phyloP scores from a whole-genome alignment of 2,113 vertebrate species.

The Saguinus midas region DNA sequence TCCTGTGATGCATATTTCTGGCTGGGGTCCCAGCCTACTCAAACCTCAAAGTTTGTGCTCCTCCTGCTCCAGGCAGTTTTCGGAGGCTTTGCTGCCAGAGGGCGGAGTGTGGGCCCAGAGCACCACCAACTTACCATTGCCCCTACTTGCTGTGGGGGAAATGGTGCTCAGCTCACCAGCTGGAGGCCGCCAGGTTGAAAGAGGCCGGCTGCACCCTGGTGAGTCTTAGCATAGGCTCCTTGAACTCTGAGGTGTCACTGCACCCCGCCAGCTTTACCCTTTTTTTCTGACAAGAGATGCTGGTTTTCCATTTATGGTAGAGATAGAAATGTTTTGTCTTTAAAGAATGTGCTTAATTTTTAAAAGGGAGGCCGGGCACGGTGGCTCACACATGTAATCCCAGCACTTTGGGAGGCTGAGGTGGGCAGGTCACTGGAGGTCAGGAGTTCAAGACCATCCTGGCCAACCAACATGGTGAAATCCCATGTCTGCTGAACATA shows the following conservation, averaged over 20 bases:
- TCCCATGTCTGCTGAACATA: too few relatives aligned
- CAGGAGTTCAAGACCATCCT: too few relatives aligned
- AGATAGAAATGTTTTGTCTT: too few relatives aligned
- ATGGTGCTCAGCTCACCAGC: slow-evolving; percentile 46
- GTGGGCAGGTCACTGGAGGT: too few relatives aligned
- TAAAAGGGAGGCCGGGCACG: not conserved
- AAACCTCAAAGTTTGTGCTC: slow-evolving; percentile 57
- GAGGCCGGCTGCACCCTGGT: slow-evolving; percentile 60
- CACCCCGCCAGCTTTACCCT: too few relatives aligned
- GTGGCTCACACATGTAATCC: not conserved
- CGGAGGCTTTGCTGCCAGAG: slow-evolving; percentile 75
- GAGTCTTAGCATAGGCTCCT: slow-evolving; percentile 64
- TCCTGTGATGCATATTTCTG: not conserved
- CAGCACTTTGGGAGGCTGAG: too few relatives aligned
- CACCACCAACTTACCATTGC: slow-evolving; percentile 84
- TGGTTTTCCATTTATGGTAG: too few relatives aligned
- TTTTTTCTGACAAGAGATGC: too few relatives aligned
- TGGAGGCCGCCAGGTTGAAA: not conserved
- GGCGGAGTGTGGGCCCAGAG: slow-evolving; percentile 80
- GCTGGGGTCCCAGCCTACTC: not conserved
- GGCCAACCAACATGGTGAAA: too few relatives aligned
- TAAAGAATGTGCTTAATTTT: too few relatives aligned
- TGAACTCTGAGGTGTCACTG: slow-evolving; percentile 75
- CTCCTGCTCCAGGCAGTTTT: slow-evolving; percentile 64
- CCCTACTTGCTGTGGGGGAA: slow-evolving; percentile 81